Base-by-base conservation (phyloP, 2,797 vertebrate genomes). In the Labeo calbasu region DNA sequence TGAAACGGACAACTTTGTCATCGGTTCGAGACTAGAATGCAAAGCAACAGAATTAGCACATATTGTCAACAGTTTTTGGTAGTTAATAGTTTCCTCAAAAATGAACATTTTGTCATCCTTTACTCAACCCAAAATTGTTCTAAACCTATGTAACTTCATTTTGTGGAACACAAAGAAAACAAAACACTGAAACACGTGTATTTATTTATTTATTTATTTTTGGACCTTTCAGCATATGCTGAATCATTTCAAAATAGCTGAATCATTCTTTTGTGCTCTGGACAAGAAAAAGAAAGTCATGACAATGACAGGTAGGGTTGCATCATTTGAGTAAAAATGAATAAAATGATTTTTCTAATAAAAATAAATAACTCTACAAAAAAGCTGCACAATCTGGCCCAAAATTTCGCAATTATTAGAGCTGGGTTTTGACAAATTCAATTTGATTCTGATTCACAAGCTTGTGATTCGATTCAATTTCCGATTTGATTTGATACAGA, bases 1-100 rank as follows among this genome's bases (percentile, higher is more conserved):
- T 98, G 93, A 99, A 98, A 84, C 97, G 96, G 90, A 96, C 88
- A 87, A 97, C 94, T 95, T 99, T 99, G 93, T 98, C 96, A 93
- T 97, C 96, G 86, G 95, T 97, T 94, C 97, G 97, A 88, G 97
- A 98, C 97, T 99, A 87, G 89, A 95, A 93, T 75, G 82, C 28
- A 50, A 73, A 73, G 28, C 61, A 10, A 53, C 46, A 75, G 8
- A 83, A 76, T 71, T 25, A 28, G 23, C 21, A 55, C 17, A 50
- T 25, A 57, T 2, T 19, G 5, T 25, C 3, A 8, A 23, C 3
- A 72, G 50, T 50, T 77, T 8, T 77, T 59, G 14, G 13, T 10
- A 17, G 6, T 40, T 40, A 4, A 57, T 57, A 40, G 19, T 55
- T 76, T 11, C n/a, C 25, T 15, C 25, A 10, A 51, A 51, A 70